Evolutionary conservation across 1,140 invertebrate genomes (phyloP), one percentile per base, ranked within the genome.

Genomic region (Aphelenchoides avenae): DNA sequence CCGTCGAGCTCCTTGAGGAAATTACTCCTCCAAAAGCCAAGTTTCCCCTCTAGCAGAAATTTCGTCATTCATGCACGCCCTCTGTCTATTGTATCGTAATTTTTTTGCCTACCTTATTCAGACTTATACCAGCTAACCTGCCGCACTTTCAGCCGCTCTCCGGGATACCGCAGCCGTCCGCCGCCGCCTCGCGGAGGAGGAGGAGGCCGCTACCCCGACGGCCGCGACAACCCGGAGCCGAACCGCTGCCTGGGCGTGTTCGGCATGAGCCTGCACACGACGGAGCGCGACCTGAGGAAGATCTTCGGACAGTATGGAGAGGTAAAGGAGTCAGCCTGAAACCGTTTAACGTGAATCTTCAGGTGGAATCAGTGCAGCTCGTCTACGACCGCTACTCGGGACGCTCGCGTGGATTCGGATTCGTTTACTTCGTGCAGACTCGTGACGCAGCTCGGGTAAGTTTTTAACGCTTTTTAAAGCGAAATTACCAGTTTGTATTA

Each of bases 371-470:
- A 26, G 37, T 63, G 11, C 58, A 70, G 41, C 56, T 65, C n/a
- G 67, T 68, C n/a, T 71, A 69, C 39, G 66, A 68, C 43, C 65
- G 61, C 15, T 30, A 27, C 22, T 91, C 88, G 70, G 87, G 87
- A 18, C 82, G 90, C 61, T 95, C 91, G 0, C 82, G 92, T 70
- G 93, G 93, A 26, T 98, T 96, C 81, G 89, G 89, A 61, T 98
- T 98, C 82, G 88, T 97, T 27, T 96, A 97, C 80, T 97, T 87
- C 80, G 86, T 88, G 77, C 85, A 84, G 43, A 79, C 86, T 7
- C 87, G 90, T 42, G 90, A 96, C 82, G 89, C 93, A 0, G 88
- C 87, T 73, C 85, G 86, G 54, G 59, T 61, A 41, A 39, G 37
- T 15, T 34, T 44, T 65, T 27, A 18, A 1, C 26, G 31, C 7